Percentiles rank a stretch among this genome's conserved stretches.
These are phyloP conservation scores for Myotis findleyi DNA, from an alignment of 2,797 vertebrate species.

Conservation along the genomic window DNA sequence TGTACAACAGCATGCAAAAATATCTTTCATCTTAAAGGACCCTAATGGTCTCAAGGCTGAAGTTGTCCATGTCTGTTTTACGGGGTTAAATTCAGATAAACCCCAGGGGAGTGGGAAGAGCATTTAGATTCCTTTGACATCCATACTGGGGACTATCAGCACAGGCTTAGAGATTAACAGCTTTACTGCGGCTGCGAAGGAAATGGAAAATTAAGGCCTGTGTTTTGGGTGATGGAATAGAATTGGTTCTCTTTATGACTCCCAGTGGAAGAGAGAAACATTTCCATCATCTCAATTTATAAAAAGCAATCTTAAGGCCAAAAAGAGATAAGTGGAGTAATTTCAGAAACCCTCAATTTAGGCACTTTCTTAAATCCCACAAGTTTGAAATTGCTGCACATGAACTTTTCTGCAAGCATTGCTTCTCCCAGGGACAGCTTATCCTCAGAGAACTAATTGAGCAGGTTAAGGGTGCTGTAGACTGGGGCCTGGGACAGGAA, in stretches of 20 bases:
- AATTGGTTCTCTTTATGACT: constrained; percentile 58
- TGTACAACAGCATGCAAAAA: background rate
- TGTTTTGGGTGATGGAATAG: constrained; percentile 45
- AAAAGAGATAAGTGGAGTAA: constrained; percentile 65
- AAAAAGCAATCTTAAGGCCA: constrained; percentile 66
- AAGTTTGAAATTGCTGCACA: constrained; percentile 28
- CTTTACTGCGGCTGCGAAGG: constrained; percentile 41
- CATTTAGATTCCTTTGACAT: background rate
- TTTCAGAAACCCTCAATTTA: constrained; percentile 68
- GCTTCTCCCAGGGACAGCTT: background rate
- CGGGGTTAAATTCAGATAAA: background rate
- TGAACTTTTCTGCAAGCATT: constrained; percentile 13
- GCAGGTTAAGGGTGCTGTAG: background rate
- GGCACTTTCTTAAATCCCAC: constrained; percentile 59
- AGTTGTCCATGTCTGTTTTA: background rate
- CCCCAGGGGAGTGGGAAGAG: background rate
- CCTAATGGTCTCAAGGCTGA: background rate
- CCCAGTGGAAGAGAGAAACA: constrained; percentile 39
- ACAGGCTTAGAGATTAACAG: background rate
- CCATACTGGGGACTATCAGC: background rate
- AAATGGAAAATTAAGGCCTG: constrained; percentile 63
- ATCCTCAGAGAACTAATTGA: background rate
- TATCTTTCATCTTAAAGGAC: background rate
- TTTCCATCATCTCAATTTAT: constrained; percentile 65
- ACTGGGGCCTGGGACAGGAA: too few relatives aligned